A percentile compares a stretch with the other conserved stretches of the same genome.
Evolutionary conservation across 2,888 invertebrate species (phyloP).

Genomic region (Pyrochroa serraticornis): DNA sequence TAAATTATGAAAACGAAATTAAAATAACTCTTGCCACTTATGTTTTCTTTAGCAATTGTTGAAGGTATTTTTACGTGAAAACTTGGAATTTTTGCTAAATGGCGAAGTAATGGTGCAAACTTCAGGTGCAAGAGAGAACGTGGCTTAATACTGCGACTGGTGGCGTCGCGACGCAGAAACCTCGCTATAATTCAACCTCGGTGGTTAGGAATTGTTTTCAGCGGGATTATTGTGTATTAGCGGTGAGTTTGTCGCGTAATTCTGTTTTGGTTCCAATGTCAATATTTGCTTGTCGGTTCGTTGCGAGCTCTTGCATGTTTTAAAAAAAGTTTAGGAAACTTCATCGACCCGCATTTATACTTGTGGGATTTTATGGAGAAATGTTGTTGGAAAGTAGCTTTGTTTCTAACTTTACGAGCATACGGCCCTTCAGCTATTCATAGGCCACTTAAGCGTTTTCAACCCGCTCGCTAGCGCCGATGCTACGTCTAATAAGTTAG

Average conservation of each 20-base stretch:
- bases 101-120: too few species aligned
- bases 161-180: too few species aligned
- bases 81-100: too few species aligned
- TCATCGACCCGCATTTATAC: slow-evolving; percentile 9
- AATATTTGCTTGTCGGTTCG: neutral
- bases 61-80: too few species aligned
- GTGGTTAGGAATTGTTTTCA: too few species aligned
- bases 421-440: slow-evolving; percentile 41
- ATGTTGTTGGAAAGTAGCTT: slow-evolving; percentile 29
- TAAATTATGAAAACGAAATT: too few species aligned
- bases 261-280: neutral
- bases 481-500: neutral
- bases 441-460: slow-evolving; percentile 38
- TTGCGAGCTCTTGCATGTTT: neutral
- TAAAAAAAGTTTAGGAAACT: slow-evolving; percentile 7
- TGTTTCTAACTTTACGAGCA: slow-evolving; percentile 41
- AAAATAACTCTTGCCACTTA: too few species aligned
- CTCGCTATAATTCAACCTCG: too few species aligned
- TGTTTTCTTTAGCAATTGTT: too few species aligned
- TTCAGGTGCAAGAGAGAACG: too few species aligned
- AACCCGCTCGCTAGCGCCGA: neutral
- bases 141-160: too few species aligned
- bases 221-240: neutral
- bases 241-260: neutral
- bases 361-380: slow-evolving; percentile 9